Evolutionary conservation across 2,113 vertebrate genomes (phyloP), one percentile per base, ranked within the genome.

Genomic region (Paraplagusia blochii): DNA sequence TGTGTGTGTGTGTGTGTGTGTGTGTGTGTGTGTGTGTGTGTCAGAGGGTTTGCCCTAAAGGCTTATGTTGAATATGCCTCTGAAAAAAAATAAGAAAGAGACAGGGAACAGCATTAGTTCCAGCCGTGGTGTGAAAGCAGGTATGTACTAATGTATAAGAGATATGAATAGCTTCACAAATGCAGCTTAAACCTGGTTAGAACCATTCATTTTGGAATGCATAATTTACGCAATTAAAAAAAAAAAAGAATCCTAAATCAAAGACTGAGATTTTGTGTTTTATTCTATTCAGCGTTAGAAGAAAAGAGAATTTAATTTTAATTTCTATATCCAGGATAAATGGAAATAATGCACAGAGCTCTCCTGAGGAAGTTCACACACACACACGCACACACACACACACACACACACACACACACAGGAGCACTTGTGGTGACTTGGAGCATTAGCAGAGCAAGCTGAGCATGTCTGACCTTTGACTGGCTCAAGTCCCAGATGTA

Each of bases 401-500:
- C 38, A 48, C 51, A 58, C 50, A 47, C 16, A 40, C 39, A 49
- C 46, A 6, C 22, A 29, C 22, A 60, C 43, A 60, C 19, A 39
- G 29, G 54, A 65, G 70, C 67, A 54, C 65, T 70, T 54, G 52
- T 59, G 63, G 70, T 56, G 73, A 77, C 70, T 76, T 6, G 22
- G 59, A 47, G 77, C 63, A 61, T 72, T 80, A 72, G 58, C 72
- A 11, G 69, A 65, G 61, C 62, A 44, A 62, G 74, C 49, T 45
- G 76, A 85, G 69, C 72, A 42, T 53, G 69, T 81, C 78, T 88
- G 79, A 88, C 82, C 84, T 88, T 77, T 81, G 73, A 81, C 81
- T 69, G 55, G 65, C 76, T 76, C 62, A 71, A 85, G 76, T 82
- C 82, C 82, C 81, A 74, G 64, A 88, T 88, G 86, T 80, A 89